Conservation (phyloP, 1,140 invertebrate genomes). For the Zelostemma sp. region DNA sequence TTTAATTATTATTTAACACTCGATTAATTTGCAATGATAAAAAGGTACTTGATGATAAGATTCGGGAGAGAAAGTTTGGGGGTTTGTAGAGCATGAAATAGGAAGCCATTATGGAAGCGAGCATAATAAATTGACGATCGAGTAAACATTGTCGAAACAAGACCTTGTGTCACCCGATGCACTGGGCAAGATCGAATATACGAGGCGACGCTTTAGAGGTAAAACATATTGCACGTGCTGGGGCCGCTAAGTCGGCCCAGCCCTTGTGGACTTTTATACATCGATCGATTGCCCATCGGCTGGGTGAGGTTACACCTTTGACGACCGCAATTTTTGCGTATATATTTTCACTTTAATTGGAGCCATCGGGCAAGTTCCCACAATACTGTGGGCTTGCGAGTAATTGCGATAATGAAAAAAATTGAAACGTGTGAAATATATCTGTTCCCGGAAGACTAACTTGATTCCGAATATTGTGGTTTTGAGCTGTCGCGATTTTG, state of each 20-base stretch:
- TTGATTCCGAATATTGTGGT: too few species aligned
- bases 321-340: conserved; percentile 62
- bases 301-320: conserved; percentile 59
- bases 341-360: conserved; percentile 66
- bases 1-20: too few species aligned
- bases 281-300: conserved; percentile 65
- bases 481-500: too few species aligned
- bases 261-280: conserved; percentile 69
- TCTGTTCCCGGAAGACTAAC: too few species aligned
- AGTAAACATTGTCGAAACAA: conserved; percentile 34
- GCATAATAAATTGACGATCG: conserved; percentile 40
- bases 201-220: conserved; percentile 8
- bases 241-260: conserved; percentile 61
- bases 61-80: too few species aligned
- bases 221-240: conserved; percentile 43
- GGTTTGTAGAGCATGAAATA: too few species aligned
- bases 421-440: conserved; percentile 19
- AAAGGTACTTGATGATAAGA: too few species aligned
- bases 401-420: conserved; percentile 41
- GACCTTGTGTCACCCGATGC: conserved; percentile 28
- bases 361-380: conserved; percentile 43
- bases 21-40: too few species aligned
- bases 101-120: conserved; percentile 24
- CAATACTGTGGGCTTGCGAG: conserved; percentile 38
- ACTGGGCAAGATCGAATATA: conserved; percentile 23